A percentile compares a stretch with the other conserved stretches of the same genome.
Evolutionary conservation across 2,797 vertebrate genomes (phyloP).

Genomic region (Passerculus sandwichensis): DNA sequence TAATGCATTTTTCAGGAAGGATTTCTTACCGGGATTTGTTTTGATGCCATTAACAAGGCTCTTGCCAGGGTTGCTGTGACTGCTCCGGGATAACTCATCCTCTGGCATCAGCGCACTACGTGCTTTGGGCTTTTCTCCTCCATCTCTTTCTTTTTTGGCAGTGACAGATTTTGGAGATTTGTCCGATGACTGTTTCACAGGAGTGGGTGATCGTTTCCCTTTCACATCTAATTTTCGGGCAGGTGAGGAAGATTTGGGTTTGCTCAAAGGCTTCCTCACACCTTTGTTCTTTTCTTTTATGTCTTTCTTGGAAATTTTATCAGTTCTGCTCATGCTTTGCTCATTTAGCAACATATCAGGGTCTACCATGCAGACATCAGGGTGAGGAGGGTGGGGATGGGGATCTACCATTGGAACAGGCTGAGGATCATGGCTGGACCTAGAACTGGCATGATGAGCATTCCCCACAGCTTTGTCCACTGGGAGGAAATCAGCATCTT

Average conservation of each 20-base stretch:
- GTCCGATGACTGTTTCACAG: constrained; percentile 83
- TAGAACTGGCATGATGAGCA: constrained; percentile 80
- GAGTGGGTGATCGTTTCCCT: constrained; percentile 88
- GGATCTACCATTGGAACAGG: constrained; percentile 89
- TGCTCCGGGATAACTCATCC: constrained; percentile 86
- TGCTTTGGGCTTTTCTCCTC: constrained; percentile 82
- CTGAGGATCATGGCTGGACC: constrained; percentile 87
- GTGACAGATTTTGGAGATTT: constrained; percentile 81
- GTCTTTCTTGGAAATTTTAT: constrained; percentile 89
- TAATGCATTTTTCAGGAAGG: not conserved
- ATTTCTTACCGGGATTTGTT: constrained; percentile 81
- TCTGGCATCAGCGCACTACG: constrained; percentile 80
- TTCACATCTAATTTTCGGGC: constrained; percentile 85
- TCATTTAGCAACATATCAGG: constrained; percentile 87
- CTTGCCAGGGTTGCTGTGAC: constrained; percentile 83
- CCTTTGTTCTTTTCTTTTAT: constrained; percentile 85
- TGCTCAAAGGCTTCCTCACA: constrained; percentile 84
- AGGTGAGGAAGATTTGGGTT: constrained; percentile 90
- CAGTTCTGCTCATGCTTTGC: constrained; percentile 80
- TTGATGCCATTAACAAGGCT: constrained; percentile 86
- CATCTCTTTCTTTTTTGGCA: constrained; percentile 83
- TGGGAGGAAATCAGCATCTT: constrained; percentile 94
- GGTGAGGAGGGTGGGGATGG: constrained; percentile 86
- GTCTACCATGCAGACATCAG: constrained; percentile 98
- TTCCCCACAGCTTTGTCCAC: constrained; percentile 89